Percentiles rank a stretch among this genome's conserved stretches.
Evolutionary conservation across 2,888 invertebrate species (phyloP).

Genomic region (Brenthis ino): DNA sequence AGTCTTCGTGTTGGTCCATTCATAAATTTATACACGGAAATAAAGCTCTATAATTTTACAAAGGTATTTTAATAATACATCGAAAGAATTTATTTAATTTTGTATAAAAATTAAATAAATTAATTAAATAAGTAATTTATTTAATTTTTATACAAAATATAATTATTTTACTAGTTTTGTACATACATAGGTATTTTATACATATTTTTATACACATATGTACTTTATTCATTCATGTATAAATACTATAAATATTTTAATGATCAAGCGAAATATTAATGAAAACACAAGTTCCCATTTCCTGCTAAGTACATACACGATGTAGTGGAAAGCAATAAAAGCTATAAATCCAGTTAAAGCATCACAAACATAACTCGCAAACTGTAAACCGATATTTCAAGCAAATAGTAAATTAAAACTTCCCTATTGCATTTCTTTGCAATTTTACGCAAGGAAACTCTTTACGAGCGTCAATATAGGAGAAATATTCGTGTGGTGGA

Average conservation of each 20-base stretch:
- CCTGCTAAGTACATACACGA: neutral
- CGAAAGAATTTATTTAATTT: too few species aligned
- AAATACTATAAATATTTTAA: too few species aligned
- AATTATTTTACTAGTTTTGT: too few species aligned
- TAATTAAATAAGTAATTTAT: too few species aligned
- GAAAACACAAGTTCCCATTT: too few species aligned
- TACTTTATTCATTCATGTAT: too few species aligned
- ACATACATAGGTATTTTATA: too few species aligned
- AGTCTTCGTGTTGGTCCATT: conserved; percentile 34
- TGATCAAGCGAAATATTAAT: too few species aligned
- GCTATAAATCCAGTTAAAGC: neutral
- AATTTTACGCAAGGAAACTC: conserved; percentile 35
- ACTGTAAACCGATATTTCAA: conserved; percentile 25
- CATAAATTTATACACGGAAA: conserved; percentile 31
- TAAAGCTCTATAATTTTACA: neutral
- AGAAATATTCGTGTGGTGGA: conserved; percentile 41
- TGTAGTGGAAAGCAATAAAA: conserved; percentile 8
- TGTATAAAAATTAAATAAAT: too few species aligned
- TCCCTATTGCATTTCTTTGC: conserved; percentile 35
- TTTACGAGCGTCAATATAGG: conserved; percentile 39
- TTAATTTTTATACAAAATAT: too few species aligned
- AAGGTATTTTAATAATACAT: neutral
- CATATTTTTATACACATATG: too few species aligned
- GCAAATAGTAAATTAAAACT: conserved; percentile 36
- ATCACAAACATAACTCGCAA: conserved; percentile 8